Evolutionary conservation across 1,140 invertebrate genomes (phyloP).

Genomic region (Zaprionus ornatus): DNA sequence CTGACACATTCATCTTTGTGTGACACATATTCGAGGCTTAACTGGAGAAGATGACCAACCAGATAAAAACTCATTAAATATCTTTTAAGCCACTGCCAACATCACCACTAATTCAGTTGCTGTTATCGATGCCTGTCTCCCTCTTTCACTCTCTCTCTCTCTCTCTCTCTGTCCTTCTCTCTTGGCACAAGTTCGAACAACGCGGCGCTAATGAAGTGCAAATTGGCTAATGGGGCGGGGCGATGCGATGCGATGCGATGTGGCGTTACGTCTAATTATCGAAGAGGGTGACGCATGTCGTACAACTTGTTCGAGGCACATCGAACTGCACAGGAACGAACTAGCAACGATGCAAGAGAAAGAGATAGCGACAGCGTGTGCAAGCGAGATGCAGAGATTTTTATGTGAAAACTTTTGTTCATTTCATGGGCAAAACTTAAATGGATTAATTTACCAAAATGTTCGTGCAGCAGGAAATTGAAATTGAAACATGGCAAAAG

Average conservation of each 20-base stretch:
- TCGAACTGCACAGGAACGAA: neutral
- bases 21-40: neutral
- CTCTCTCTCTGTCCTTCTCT: neutral
- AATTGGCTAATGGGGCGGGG: slow-evolving; percentile 68
- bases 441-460: slow-evolving; percentile 78
- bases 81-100: slow-evolving; percentile 6
- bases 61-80: slow-evolving; percentile 54
- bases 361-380: neutral
- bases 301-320: slow-evolving; percentile 36
- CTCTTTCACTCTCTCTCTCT: too few relatives aligned
- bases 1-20: neutral
- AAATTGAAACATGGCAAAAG: slow-evolving; percentile 51
- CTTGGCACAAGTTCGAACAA: slow-evolving; percentile 17
- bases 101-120: slow-evolving; percentile 10
- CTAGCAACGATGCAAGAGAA: neutral
- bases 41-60: neutral
- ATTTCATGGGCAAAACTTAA: slow-evolving; percentile 78
- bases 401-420: slow-evolving; percentile 79
- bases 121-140: neutral
- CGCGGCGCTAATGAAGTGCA: slow-evolving; percentile 75
- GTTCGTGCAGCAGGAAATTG: slow-evolving; percentile 74
- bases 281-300: slow-evolving; percentile 57
- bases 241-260: slow-evolving; percentile 37
- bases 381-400: slow-evolving; percentile 35
- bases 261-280: slow-evolving; percentile 65